These are phyloP conservation scores for Idaea straminata DNA, from an alignment of 2,888 invertebrate genomes.

Conservation along the genomic window DNA sequence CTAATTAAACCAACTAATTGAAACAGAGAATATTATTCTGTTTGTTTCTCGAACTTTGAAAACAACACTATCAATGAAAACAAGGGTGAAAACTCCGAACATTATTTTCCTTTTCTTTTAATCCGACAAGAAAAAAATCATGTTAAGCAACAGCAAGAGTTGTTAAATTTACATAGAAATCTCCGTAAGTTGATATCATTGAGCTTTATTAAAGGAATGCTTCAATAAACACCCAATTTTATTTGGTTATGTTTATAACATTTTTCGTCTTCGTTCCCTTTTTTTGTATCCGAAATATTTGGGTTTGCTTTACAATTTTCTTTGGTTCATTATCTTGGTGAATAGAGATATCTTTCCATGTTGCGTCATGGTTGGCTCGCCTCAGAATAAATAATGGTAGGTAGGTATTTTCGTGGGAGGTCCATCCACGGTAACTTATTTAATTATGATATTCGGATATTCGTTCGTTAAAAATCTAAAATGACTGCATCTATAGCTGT, in stretches of 20 bases:
- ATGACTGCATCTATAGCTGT: background rate
- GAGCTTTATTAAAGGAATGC: conserved; percentile 58
- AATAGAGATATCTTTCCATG: conserved; percentile 26
- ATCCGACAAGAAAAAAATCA: conserved; percentile 54
- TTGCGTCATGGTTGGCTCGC: conserved; percentile 24
- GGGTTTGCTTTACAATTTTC: conserved; percentile 25
- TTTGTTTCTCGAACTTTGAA: conserved; percentile 24
- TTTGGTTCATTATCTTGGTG: conserved; percentile 21
- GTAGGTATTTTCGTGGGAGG: conserved; percentile 26
- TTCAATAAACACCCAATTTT: conserved; percentile 60
- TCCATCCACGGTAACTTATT: conserved; percentile 22
- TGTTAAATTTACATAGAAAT: conserved; percentile 71
- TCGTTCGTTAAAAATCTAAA: conserved; percentile 2
- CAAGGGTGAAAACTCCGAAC: conserved; percentile 52
- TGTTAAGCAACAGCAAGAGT: conserved; percentile 64
- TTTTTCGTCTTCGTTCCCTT: conserved; percentile 1
- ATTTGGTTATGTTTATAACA: conserved; percentile 38
- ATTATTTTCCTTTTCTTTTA: conserved; percentile 52
- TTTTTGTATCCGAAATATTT: conserved; percentile 6
- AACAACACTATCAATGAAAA: conserved; percentile 45
- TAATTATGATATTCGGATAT: conserved; percentile 12
- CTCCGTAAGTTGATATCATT: conserved; percentile 52
- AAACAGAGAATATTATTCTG: conserved; percentile 5
- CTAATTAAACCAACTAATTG: conserved; percentile 16
- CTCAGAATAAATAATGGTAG: conserved; percentile 24